Conservation (phyloP, 1,140 invertebrate genomes). For the Neocloeon triangulifer region DNA sequence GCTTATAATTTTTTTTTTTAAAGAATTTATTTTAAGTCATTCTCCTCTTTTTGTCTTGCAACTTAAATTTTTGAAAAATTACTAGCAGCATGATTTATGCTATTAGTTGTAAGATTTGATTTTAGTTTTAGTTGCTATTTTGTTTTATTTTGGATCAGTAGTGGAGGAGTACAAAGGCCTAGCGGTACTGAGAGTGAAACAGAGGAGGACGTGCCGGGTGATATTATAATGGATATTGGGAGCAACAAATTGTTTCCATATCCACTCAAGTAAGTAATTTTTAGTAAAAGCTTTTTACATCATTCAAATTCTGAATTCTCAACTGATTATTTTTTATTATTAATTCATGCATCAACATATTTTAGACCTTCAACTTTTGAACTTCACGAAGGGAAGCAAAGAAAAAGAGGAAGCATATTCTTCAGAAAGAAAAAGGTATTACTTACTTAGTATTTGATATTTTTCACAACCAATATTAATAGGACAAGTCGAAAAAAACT, state of each 20-base stretch:
- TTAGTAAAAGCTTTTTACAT: too few species aligned
- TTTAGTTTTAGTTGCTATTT: slow-evolving; percentile 18
- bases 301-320: too few species aligned
- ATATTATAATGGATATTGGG: too few species aligned
- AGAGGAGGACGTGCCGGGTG: slow-evolving; percentile 20
- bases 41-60: too few species aligned
- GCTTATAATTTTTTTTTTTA: too few species aligned
- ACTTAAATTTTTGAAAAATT: too few species aligned
- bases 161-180: slow-evolving; percentile 15
- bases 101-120: slow-evolving; percentile 8
- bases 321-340: too few species aligned
- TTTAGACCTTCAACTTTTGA: slow-evolving; percentile 41
- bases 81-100: too few species aligned
- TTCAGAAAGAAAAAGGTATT: slow-evolving; percentile 67
- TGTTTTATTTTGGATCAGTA: slow-evolving; percentile 15
- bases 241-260: too few species aligned
- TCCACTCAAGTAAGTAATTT: too few species aligned
- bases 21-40: too few species aligned
- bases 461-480: slow-evolving; percentile 10
- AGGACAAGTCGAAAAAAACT: slow-evolving; percentile 45
- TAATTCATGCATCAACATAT: too few species aligned
- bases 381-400: slow-evolving; percentile 55
- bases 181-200: slow-evolving; percentile 25
- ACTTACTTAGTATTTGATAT: slow-evolving; percentile 5
- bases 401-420: slow-evolving; percentile 70